Evolutionary conservation across 1,140 invertebrate species (phyloP).

Genomic region (Heterodera carotae): DNA sequence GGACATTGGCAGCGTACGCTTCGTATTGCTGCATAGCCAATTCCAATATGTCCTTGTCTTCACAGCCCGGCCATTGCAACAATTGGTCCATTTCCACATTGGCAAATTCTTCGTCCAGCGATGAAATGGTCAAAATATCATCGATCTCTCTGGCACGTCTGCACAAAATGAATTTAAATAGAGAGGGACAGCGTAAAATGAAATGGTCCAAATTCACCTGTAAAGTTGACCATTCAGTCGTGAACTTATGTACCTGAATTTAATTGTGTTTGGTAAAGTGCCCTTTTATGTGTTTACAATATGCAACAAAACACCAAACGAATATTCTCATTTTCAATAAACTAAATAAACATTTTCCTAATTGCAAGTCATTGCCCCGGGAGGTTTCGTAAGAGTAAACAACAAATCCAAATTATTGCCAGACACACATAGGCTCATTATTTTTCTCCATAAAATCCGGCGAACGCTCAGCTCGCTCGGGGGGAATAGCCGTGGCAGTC

Average conservation of each 20-base stretch:
- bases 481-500: slow-evolving; percentile 4
- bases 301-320: no score
- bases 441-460: slow-evolving; percentile 65
- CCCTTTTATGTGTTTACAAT: no score
- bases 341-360: no score
- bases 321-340: no score
- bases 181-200: background rate
- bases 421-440: slow-evolving; percentile 53
- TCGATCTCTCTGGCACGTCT: slow-evolving; percentile 54
- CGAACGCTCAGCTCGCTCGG: slow-evolving; percentile 45
- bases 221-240: slow-evolving; percentile 61
- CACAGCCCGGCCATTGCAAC: slow-evolving; percentile 19
- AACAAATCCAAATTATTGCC: no score
- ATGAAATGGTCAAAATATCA: slow-evolving; percentile 43
- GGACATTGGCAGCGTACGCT: slow-evolving; percentile 42
- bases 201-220: slow-evolving; percentile 11
- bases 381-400: background rate
- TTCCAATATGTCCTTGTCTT: slow-evolving; percentile 17
- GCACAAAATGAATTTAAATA: background rate
- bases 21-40: slow-evolving; percentile 43
- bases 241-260: slow-evolving; percentile 32
- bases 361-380: no score
- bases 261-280: no score
- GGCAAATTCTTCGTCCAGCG: slow-evolving; percentile 32
- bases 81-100: slow-evolving; percentile 32